Evolutionary conservation across 1,140 invertebrate species (phyloP), one percentile per base, ranked within the genome.

Genomic region (Andrena cerasifolii): DNA sequence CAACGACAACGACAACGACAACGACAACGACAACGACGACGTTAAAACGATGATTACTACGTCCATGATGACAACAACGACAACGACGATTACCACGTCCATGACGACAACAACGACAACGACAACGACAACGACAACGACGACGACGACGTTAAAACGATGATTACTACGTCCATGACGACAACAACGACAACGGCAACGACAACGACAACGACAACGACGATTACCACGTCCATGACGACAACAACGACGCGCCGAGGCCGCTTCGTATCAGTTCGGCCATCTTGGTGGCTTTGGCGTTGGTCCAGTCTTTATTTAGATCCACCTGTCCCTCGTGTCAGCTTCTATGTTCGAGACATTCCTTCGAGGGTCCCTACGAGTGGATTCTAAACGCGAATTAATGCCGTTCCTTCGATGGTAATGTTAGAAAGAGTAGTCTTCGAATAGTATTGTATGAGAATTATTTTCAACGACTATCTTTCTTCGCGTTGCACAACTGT

Each of bases 221-320:
- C 16, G 51, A 67, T 65, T 71, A 76, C 70, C 43, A 71, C 56
- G 49, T 67, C 71, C 51, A 76, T 72, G 21, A 70, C 67, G 54
- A 70, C 26, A 24, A 75, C 61, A n/a, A 80, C 67, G 36, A 73
- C 72, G 67, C n/a, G n/a, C n/a, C n/a, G n/a, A 40, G 4, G 36
- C 75, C 62, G 84, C 79, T 58, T 79, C 66, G 84, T 82, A 83
- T 87, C 89, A 79, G 75, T 59, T 83, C 89, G 80, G 87, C 89
- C 89, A 91, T 91, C 74, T 91, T 91, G 85, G 76, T 72, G 78
- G 59, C 74, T 74, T 85, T 93, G 92, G 92, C 92, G 86, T 83
- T 80, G 87, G 87, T 93, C 92, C 91, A 92, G 87, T 91, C 90
- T 93, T 92, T 90, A 93, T 93, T 92, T 93, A 92, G 91, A 90